Conservation (phyloP, 2,797 vertebrate species). For the Paguma larvata region DNA sequence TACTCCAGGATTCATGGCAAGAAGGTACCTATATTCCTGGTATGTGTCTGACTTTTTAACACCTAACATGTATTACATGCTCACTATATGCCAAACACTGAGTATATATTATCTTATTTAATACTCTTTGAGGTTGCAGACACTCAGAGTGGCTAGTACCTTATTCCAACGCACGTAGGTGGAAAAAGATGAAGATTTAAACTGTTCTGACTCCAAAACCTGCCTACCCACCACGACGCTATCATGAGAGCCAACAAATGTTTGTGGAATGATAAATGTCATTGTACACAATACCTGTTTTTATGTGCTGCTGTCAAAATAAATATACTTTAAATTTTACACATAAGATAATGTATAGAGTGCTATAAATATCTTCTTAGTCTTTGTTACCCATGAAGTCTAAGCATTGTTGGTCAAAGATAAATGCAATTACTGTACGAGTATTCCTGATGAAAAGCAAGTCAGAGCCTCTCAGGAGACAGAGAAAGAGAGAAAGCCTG, state of each 20-base stretch:
- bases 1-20: background rate
- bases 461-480: conserved; percentile 41
- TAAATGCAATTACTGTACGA: conserved; percentile 44
- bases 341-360: background rate
- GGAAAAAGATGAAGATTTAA: background rate
- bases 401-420: conserved; percentile 34
- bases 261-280: conserved; percentile 10
- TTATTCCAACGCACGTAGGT: background rate
- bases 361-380: background rate
- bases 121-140: background rate
- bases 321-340: conserved; percentile 53
- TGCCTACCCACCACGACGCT: background rate
- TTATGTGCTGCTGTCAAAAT: conserved; percentile 44
- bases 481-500: background rate
- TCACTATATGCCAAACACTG: background rate
- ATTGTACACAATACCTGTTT: background rate
- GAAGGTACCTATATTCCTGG: background rate
- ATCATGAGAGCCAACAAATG: background rate
- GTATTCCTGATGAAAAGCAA: background rate
- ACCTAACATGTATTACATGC: background rate
- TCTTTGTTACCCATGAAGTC: conserved; percentile 12
- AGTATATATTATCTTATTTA: background rate
- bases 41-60: background rate
- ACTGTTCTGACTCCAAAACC: background rate
- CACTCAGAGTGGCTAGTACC: background rate